Base-by-base conservation (phyloP, 2,797 vertebrate species). In the Chaenodraco wilsoni region DNA sequence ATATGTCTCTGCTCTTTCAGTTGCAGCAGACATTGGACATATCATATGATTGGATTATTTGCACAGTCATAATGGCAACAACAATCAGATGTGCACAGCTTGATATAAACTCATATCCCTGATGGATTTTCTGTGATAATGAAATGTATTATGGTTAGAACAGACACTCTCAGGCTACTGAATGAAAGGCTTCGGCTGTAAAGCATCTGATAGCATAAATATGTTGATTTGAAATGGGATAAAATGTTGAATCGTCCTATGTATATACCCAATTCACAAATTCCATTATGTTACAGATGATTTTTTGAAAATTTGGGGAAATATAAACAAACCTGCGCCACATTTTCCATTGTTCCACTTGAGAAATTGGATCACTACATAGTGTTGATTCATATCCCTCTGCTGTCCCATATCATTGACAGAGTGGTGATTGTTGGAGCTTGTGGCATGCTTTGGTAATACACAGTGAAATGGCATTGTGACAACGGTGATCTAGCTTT, bases 401-500 rank as follows among this genome's bases (percentile, higher is more conserved):
- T 61, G 54, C 51, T 65, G 69, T 70, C 16, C 23, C 19, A 15
- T 77, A 65, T 81, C 72, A 75, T 68, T 79, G 79, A 77, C 79
- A 76, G 49, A 61, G 63, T 71, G 31, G 58, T 72, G 86, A 86
- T 78, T 82, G 74, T 68, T 73, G 76, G 60, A 64, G 65, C 63
- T 70, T 44, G 78, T 74, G 76, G 68, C 67, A 44, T 74, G 65
- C 73, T 51, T 40, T 49, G 49, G 74, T 80, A 82, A 81, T 69
- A 78, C 81, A 78, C 76, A 87, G 59, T 78, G 77, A 88, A 90
- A 92, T 85, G 84, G 87, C 75, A 84, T 78, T 77, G 85, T 88
- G 91, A 92, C 91, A 91, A 88, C 84, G 77, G 84, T 89, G 90
- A 92, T 92, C 73, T 80, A 84, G 81, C 88, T 91, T 90, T 90